Evolutionary conservation across 2,797 vertebrate genomes (phyloP).

Genomic region (Rhincodon typus): DNA sequence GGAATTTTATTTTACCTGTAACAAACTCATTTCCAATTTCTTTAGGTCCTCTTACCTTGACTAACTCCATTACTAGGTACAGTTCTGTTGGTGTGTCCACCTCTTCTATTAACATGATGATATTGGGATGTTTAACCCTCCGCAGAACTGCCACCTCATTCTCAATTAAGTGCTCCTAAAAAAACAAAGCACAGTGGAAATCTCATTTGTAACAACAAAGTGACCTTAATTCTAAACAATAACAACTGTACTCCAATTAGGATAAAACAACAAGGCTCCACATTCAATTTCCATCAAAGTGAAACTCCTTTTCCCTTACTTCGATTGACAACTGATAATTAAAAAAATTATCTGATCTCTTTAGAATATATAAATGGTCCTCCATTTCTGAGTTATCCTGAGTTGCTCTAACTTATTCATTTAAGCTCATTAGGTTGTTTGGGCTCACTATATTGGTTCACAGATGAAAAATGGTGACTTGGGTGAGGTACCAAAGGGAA

Average conservation of each 20-base stretch:
- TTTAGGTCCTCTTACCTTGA: slow-evolving; percentile 65
- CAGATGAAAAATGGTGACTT: background rate
- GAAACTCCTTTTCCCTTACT: background rate
- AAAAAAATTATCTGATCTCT: background rate
- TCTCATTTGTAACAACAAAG: slow-evolving; percentile 11
- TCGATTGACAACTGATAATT: background rate
- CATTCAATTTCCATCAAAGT: slow-evolving; percentile 25
- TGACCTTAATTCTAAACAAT: background rate
- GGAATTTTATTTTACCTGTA: background rate
- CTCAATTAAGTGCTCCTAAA: slow-evolving; percentile 91
- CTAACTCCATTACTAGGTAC: slow-evolving; percentile 91
- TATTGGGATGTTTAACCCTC: slow-evolving; percentile 89
- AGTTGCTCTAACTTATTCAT: background rate
- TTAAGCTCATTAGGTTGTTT: background rate
- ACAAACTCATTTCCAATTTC: background rate
- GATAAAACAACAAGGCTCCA: background rate
- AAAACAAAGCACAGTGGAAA: slow-evolving; percentile 28
- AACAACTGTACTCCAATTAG: background rate
- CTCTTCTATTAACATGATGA: slow-evolving; percentile 94
- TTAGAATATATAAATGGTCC: background rate
- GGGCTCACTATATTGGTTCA: background rate
- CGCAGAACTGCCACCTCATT: slow-evolving; percentile 91
- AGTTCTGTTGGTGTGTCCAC: slow-evolving; percentile 84
- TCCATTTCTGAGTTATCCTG: background rate
- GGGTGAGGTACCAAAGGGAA: background rate